phyloP scores from a whole-genome alignment of 2,113 vertebrate genomes.

The Isurus oxyrinchus region DNA sequence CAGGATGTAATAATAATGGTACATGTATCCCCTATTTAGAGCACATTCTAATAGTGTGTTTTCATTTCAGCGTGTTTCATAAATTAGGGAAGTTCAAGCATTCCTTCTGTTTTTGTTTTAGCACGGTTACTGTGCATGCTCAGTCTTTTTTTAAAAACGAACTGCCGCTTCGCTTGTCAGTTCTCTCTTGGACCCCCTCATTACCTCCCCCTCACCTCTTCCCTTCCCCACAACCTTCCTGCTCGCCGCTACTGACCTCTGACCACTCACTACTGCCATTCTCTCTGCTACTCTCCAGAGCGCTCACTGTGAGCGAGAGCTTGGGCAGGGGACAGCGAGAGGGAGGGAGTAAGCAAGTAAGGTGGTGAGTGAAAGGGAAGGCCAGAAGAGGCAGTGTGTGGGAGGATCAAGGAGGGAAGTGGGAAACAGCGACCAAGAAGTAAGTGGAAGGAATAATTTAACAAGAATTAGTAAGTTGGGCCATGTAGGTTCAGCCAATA shows the following conservation, averaged over 20 bases:
- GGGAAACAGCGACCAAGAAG: background rate
- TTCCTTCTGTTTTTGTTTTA: background rate
- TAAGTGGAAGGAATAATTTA: background rate
- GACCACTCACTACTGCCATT: too few relatives aligned
- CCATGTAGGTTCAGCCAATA: background rate
- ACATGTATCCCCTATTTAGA: background rate
- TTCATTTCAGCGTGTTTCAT: background rate
- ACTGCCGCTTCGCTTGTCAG: background rate
- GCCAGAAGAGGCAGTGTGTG: background rate
- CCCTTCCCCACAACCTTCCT: too few relatives aligned
- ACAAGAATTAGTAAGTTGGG: background rate
- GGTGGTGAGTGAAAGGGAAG: too few relatives aligned
- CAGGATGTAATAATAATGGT: background rate
- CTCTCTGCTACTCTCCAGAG: too few relatives aligned
- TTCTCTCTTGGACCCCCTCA: background rate
- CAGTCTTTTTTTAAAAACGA: background rate
- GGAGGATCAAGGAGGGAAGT: background rate
- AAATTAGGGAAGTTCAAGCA: too few relatives aligned
- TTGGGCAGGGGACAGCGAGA: too few relatives aligned
- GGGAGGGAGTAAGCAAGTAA: too few relatives aligned
- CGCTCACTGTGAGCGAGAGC: too few relatives aligned
- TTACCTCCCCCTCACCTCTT: background rate
- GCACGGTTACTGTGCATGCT: background rate
- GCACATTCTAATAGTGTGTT: background rate
- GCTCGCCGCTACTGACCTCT: too few relatives aligned